These are phyloP conservation scores for Melanotaenia parkinsoni DNA, from an alignment of 2,797 vertebrate genomes.

Conservation along the genomic window DNA sequence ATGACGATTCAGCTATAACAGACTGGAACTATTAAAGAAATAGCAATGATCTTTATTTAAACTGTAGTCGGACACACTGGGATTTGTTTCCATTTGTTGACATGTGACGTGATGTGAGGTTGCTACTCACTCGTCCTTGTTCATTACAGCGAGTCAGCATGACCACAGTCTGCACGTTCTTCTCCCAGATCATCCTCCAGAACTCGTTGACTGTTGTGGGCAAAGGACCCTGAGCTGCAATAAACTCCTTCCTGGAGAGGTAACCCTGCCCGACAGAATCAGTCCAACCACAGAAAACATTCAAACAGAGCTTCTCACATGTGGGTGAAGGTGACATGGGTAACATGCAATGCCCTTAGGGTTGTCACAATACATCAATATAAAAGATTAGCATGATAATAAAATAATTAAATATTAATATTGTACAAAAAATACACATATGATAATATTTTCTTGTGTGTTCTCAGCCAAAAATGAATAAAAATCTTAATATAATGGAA, in stretches of 20 bases:
- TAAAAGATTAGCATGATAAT: too few relatives aligned
- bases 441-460: too few relatives aligned
- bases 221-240: conserved; percentile 96
- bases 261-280: conserved; percentile 84
- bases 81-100: too few relatives aligned
- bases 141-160: conserved; percentile 97
- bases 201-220: conserved; percentile 91
- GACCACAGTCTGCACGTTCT: conserved; percentile 89
- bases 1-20: not conserved
- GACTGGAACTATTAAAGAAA: not conserved
- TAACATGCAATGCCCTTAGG: not conserved
- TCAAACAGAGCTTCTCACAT: not conserved
- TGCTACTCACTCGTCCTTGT: conserved; percentile 89
- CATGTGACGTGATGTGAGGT: not conserved
- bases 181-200: conserved; percentile 99
- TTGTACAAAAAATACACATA: too few relatives aligned
- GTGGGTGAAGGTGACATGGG: not conserved
- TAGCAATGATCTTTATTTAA: not conserved
- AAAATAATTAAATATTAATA: too few relatives aligned
- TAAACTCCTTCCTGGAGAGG: conserved; percentile 90
- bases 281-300: conserved; percentile 11
- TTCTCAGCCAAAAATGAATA: too few relatives aligned
- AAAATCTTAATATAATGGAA: too few relatives aligned
- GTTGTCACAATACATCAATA: too few relatives aligned
- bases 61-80: not conserved